These are phyloP conservation scores for Hydrophis major DNA, from an alignment of 2,797 vertebrate species.

Conservation along the genomic window DNA sequence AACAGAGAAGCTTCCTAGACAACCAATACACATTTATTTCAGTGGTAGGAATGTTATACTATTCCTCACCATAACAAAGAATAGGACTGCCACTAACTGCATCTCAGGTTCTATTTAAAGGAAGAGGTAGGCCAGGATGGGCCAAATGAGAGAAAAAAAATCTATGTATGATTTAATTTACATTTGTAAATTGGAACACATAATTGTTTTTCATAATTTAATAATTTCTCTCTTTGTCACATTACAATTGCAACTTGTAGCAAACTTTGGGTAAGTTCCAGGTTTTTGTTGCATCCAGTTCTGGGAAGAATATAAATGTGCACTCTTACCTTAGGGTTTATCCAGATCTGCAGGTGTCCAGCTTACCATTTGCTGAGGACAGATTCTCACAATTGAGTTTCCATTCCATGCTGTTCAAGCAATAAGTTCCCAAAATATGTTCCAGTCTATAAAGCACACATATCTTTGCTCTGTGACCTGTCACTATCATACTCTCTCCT, in stretches of 20 bases:
- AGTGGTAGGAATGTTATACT: not conserved
- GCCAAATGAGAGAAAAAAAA: not conserved
- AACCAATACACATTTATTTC: not conserved
- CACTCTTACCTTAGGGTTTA: not conserved
- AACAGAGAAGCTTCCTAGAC: not conserved
- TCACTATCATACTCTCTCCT: not conserved
- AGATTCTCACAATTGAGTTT: not conserved
- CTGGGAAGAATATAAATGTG: not conserved
- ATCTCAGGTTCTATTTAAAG: not conserved
- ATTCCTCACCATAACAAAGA: not conserved
- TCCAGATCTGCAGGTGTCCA: not conserved
- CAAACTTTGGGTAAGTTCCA: not conserved
- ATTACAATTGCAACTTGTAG: not conserved
- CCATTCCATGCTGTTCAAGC: not conserved
- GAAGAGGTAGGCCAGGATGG: not conserved
- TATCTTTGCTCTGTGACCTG: not conserved
- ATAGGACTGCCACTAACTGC: not conserved
- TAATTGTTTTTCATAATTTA: not conserved
- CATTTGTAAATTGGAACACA: not conserved
- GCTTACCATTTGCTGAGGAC: not conserved
- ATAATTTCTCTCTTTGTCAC: not conserved
- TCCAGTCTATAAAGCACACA: not conserved
- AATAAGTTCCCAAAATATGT: not conserved
- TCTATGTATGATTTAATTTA: not conserved
- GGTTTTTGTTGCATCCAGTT: not conserved